phyloP scores from a whole-genome alignment of 2,888 invertebrate species.

The Plebejus anna region DNA sequence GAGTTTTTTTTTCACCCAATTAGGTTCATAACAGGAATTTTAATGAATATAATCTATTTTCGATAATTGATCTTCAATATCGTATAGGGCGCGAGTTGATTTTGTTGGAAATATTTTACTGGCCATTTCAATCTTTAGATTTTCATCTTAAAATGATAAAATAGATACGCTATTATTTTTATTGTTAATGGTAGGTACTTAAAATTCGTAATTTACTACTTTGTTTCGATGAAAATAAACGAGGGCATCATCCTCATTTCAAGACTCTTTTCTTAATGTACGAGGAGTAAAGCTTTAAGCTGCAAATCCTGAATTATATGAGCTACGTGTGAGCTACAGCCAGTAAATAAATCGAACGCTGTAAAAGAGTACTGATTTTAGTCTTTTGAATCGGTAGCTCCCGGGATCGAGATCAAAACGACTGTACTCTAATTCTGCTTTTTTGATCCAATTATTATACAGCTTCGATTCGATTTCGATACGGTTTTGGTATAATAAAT shows the following conservation, averaged over 20 bases:
- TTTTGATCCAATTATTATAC: not conserved
- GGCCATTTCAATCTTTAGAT: not conserved
- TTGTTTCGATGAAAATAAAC: not conserved
- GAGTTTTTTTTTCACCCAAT: constrained; percentile 15
- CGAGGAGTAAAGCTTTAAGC: not conserved
- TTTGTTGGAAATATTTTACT: not conserved
- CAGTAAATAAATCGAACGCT: not conserved
- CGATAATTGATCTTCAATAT: constrained; percentile 5
- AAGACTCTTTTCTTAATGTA: not conserved
- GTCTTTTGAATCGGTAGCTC: not conserved
- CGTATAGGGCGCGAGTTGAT: not conserved
- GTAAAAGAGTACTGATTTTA: not conserved
- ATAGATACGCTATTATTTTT: not conserved
- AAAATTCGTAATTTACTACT: not conserved
- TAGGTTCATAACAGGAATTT: not conserved
- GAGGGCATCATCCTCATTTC: not conserved
- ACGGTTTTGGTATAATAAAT: not conserved
- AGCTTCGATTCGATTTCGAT: not conserved
- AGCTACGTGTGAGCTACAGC: constrained; percentile 4
- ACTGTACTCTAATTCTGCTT: not conserved
- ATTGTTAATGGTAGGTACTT: not conserved
- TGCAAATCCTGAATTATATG: constrained; percentile 13
- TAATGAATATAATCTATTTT: constrained; percentile 7
- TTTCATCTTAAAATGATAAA: not conserved
- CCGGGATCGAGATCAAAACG: not conserved